Evolutionary conservation across 2,888 invertebrate species (phyloP).

Genomic region (Hirtodrosophila duncani): DNA sequence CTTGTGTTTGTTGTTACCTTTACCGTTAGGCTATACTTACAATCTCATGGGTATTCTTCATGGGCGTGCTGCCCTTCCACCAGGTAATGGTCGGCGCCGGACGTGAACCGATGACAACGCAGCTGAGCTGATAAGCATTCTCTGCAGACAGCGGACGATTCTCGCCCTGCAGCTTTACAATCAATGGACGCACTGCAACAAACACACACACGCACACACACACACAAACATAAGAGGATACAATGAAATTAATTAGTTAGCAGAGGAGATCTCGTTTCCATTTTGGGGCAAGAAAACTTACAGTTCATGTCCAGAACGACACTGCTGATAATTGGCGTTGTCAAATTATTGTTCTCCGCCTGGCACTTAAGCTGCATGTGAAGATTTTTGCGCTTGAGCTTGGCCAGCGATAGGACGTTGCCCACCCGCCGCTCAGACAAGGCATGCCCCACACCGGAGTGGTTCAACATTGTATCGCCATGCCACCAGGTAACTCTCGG

Average conservation of each 20-base stretch:
- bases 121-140: constrained; percentile 84
- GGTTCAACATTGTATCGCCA: constrained; percentile 82
- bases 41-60: constrained; percentile 83
- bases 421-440: constrained; percentile 83
- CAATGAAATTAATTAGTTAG: constrained; percentile 52
- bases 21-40: constrained; percentile 79
- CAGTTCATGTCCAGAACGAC: constrained; percentile 84
- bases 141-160: constrained; percentile 86
- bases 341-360: constrained; percentile 85
- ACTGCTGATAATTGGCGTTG: constrained; percentile 83
- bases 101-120: constrained; percentile 86
- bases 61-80: constrained; percentile 86
- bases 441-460: constrained; percentile 81
- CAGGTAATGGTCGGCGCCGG: constrained; percentile 88
- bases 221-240: constrained; percentile 23
- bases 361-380: constrained; percentile 83
- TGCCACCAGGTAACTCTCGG: constrained; percentile 84
- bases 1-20: too few species aligned
- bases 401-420: constrained; percentile 82
- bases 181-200: constrained; percentile 84
- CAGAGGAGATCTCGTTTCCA: constrained; percentile 5
- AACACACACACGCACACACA: not conserved
- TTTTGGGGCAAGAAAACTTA: constrained; percentile 78
- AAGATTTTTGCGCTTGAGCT: constrained; percentile 83
- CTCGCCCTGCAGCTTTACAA: constrained; percentile 84